Conservation (phyloP, 2,113 vertebrate genomes). For the Mungos mungo region DNA sequence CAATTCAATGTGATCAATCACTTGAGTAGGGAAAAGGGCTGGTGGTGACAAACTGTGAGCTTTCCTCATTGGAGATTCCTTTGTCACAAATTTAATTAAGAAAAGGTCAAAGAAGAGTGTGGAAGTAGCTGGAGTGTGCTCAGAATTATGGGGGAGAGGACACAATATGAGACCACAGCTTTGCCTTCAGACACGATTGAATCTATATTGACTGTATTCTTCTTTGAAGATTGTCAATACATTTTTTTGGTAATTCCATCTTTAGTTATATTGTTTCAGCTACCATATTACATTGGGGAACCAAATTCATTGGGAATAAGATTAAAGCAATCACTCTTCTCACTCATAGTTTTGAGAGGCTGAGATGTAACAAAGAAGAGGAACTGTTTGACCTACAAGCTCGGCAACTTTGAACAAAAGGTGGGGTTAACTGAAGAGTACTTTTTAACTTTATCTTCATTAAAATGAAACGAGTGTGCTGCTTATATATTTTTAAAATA, state of each 20-base stretch:
- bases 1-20: conserved; percentile 32
- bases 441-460: background rate
- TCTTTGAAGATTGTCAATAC: background rate
- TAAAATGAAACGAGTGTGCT: background rate
- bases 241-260: background rate
- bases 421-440: background rate
- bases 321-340: conserved; percentile 41
- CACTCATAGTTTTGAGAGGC: background rate
- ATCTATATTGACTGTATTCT: background rate
- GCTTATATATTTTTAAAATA: background rate
- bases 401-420: conserved; percentile 11
- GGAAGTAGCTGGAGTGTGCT: background rate
- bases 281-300: background rate
- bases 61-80: conserved; percentile 48
- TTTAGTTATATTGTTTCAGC: conserved; percentile 22
- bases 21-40: background rate
- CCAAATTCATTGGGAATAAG: background rate
- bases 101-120: conserved; percentile 49
- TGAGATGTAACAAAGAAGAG: background rate
- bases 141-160: background rate
- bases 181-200: background rate
- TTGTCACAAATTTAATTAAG: conserved; percentile 54
- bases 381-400: background rate
- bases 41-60: background rate
- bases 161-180: background rate